A percentile compares a stretch with the other conserved stretches of the same genome.
Evolutionary conservation across 2,113 vertebrate species (phyloP).

Genomic region (western clawed frog (Xenopus tropicalis)): UCB_Xtro_10.0 CM004449.2:34404001-34404500

Average conservation of each 20-base stretch:
- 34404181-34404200: not conserved
- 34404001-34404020: not conserved
- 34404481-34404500: too few relatives aligned
- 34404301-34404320: too few relatives aligned
- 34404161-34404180: not conserved
- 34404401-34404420: too few relatives aligned
- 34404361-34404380: too few relatives aligned
- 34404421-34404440: too few relatives aligned
- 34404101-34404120: not conserved
- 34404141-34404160: not conserved
- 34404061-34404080: not conserved
- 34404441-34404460: too few relatives aligned
- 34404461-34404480: too few relatives aligned
- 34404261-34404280: not conserved
- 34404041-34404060: not conserved
- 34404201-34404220: not conserved
- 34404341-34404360: too few relatives aligned
- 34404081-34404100: not conserved
- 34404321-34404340: too few relatives aligned
- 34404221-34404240: not conserved
- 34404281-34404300: too few relatives aligned
- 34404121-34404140: not conserved
- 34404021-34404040: not conserved
- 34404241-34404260: not conserved
- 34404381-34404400: too few relatives aligned